A percentile compares a stretch with the other conserved stretches of the same genome.
Evolutionary conservation across 2,888 invertebrate genomes (phyloP).

Genomic region (Eristalis tenax): DNA sequence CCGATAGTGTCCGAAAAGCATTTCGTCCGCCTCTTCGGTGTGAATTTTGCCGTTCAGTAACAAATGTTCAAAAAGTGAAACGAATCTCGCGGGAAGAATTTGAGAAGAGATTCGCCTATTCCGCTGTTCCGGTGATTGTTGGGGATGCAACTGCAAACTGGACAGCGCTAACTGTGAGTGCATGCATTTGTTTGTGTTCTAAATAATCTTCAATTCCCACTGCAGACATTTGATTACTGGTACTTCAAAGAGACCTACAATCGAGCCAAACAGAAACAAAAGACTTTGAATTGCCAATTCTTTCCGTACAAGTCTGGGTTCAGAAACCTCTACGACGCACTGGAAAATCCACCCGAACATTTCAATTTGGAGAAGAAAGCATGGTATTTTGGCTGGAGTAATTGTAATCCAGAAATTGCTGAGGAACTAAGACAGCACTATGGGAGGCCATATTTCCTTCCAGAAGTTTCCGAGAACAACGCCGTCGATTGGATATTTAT

Average conservation of each 20-base stretch:
- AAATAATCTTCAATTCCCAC: background rate
- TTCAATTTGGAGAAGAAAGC: conserved; percentile 79
- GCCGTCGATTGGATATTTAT: conserved; percentile 98
- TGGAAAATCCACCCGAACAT: conserved; percentile 89
- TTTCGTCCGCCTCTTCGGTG: conserved; percentile 92
- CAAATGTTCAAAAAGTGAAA: conserved; percentile 85
- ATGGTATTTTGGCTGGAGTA: conserved; percentile 93
- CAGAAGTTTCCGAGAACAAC: conserved; percentile 91
- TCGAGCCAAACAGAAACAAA: conserved; percentile 82
- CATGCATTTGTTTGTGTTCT: background rate
- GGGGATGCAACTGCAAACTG: conserved; percentile 91
- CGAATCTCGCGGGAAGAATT: conserved; percentile 87
- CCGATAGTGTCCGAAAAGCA: conserved; percentile 76
- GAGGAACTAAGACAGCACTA: conserved; percentile 90
- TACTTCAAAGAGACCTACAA: conserved; percentile 91
- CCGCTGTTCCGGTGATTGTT: conserved; percentile 91
- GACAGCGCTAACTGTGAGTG: conserved; percentile 83
- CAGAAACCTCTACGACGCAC: conserved; percentile 88
- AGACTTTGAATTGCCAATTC: conserved; percentile 91
- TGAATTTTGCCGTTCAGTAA: conserved; percentile 87
- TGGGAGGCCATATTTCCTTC: conserved; percentile 93
- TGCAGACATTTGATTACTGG: conserved; percentile 88
- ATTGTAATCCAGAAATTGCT: conserved; percentile 93
- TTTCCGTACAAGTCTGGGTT: conserved; percentile 96
- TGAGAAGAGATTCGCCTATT: conserved; percentile 88